Conservation (phyloP, 2,888 invertebrate species). For the Erpobdella octoculata region DNA sequence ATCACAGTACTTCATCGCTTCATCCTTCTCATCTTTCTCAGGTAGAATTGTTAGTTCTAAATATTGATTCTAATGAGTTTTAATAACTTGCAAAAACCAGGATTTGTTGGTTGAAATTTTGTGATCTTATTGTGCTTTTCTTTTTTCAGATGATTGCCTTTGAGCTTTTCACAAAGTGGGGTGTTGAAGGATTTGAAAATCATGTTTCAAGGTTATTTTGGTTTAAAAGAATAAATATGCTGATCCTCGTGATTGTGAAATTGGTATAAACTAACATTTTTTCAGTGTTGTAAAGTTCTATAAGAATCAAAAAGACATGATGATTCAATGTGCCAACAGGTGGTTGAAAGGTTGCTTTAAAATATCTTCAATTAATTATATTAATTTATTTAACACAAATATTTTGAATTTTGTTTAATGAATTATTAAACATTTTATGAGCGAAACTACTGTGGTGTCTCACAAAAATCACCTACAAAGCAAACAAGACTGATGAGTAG, state of each 20-base stretch:
- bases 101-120: background rate
- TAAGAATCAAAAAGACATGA: conserved; percentile 59
- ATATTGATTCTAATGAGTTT: background rate
- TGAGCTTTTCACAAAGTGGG: conserved; percentile 36
- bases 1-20: conserved; percentile 64
- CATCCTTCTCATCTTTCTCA: conserved; percentile 63
- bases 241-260: too few species aligned
- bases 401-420: too few species aligned
- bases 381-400: too few species aligned
- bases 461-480: too few species aligned
- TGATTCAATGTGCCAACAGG: conserved; percentile 59
- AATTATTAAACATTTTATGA: too few species aligned
- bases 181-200: conserved; percentile 34
- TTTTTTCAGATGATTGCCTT: conserved; percentile 28
- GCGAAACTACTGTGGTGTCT: too few species aligned
- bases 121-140: background rate
- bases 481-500: too few species aligned
- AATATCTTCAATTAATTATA: too few species aligned
- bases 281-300: conserved; percentile 60
- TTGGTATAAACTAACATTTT: too few species aligned
- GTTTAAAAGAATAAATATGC: background rate
- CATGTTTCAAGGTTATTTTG: conserved; percentile 32
- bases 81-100: background rate
- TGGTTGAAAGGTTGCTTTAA: conserved; percentile 59
- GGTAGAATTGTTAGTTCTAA: conserved; percentile 49